Conservation (phyloP, 2,888 invertebrate genomes). For the Unio delphinus region DNA sequence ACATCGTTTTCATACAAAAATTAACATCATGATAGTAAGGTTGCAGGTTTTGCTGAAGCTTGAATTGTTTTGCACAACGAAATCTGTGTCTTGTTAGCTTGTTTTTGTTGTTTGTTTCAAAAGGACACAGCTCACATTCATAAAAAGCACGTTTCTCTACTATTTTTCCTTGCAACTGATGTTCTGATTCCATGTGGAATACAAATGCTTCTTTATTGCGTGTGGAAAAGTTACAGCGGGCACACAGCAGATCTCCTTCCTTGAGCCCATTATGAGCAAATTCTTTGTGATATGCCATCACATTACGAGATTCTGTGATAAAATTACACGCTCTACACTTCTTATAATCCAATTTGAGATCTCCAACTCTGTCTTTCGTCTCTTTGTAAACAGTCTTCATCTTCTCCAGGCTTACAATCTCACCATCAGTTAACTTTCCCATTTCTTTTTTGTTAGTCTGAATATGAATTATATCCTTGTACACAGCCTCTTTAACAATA, state of each 20-base stretch:
- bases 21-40: conserved; percentile 74
- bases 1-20: conserved; percentile 58
- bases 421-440: conserved; percentile 75
- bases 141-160: conserved; percentile 90
- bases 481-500: conserved; percentile 92
- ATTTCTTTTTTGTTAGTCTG: conserved; percentile 82
- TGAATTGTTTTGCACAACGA: conserved; percentile 90
- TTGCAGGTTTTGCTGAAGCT: conserved; percentile 86
- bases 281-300: conserved; percentile 81
- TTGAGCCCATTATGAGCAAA: conserved; percentile 55
- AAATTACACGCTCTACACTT: conserved; percentile 56
- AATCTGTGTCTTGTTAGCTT: conserved; percentile 90
- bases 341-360: conserved; percentile 44
- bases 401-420: conserved; percentile 77
- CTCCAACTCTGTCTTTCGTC: conserved; percentile 52
- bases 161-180: conserved; percentile 86
- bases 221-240: conserved; percentile 86
- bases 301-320: conserved; percentile 53
- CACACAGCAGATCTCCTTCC: conserved; percentile 77
- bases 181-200: conserved; percentile 92
- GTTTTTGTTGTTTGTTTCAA: conserved; percentile 93
- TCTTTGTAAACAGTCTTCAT: conserved; percentile 74
- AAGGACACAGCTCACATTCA: conserved; percentile 93
- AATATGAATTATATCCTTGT: conserved; percentile 90
- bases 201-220: conserved; percentile 78